phyloP scores from a whole-genome alignment of 1,140 invertebrate genomes.

The Scaptomyza graminum region DNA sequence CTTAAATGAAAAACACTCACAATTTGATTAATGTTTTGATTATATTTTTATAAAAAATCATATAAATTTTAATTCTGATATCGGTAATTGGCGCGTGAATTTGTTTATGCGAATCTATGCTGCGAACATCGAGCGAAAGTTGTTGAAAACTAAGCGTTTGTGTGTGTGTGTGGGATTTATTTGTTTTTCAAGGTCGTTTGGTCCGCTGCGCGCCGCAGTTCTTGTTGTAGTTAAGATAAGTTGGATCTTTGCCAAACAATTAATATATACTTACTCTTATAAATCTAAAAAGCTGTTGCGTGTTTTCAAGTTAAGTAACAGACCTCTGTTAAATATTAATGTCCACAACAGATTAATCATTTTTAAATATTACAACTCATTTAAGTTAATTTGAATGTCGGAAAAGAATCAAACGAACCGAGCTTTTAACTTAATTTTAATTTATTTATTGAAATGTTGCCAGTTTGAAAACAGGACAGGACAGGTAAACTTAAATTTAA shows the following conservation, averaged over 20 bases:
- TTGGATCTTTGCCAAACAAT: conserved; percentile 63
- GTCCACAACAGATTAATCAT: conserved; percentile 5
- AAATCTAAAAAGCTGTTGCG: conserved; percentile 42
- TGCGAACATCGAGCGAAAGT: conserved; percentile 55
- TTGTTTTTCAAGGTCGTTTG: conserved; percentile 65
- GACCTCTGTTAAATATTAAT: conserved; percentile 20
- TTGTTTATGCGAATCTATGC: conserved; percentile 76
- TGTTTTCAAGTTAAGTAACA: conserved; percentile 50
- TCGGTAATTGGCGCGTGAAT: conserved; percentile 61
- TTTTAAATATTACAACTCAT: conserved; percentile 1
- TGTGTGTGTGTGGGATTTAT: conserved; percentile 25
- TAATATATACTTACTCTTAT: conserved; percentile 66
- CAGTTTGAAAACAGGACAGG: no score
- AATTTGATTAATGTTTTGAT: conserved; percentile 55
- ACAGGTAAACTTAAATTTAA: no score
- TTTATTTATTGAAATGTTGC: no score
- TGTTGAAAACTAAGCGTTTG: conserved; percentile 20
- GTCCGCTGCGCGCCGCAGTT: conserved; percentile 45
- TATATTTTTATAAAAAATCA: conserved; percentile 39
- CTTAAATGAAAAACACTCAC: conserved; percentile 6
- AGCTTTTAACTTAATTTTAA: background rate
- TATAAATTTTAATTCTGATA: conserved; percentile 64
- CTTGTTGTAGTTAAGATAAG: conserved; percentile 62
- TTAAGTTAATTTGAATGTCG: background rate
- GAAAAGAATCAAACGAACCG: background rate